Base-by-base conservation (phyloP, 1,140 invertebrate genomes). In the Drosophila nigromelanica region DNA sequence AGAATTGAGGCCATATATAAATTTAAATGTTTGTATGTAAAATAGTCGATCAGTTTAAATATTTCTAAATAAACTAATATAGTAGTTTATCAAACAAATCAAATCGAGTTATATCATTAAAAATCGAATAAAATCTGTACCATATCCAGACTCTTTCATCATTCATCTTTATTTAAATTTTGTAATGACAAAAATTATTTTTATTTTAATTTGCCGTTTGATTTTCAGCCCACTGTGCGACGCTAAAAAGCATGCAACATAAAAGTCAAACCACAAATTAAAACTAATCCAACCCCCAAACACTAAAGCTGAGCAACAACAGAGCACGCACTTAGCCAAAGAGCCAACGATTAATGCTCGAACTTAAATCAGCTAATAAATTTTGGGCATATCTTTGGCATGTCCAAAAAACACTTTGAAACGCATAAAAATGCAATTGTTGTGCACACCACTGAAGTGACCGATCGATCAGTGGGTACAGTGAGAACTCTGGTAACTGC, bases 341-440 rank as follows among this genome's bases (percentile, higher is more conserved):
- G 45, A 40, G 54, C 55, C 47, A 7, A 48, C 58, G 43, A 47
- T 51, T 30, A 64, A 64, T 45, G 66, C 35, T 35, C 21, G 47
- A 35, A 60, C 39, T 24, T 40, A 45, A 74, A 74, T 74, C 71
- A 69, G 40, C 43, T 47, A 82, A 86, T 87, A 86, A 76, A 86
- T 87, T 78, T 68, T 69, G 8, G 7, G 47, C 47, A 62, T 71
- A 64, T 72, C 42, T 69, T 47, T 10, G 11, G 89, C 82, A 85
- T 78, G 80, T 80, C 80, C 62, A 59, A 62, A 18, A 79, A 89
- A 89, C 82, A 89, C 82, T 87, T 87, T 71, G 78, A 70, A 82
- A 76, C 74, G 64, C 78, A 78, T 89, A 78, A 87, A 87, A 89
- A 76, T 82, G 82, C 82, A 89, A 89, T 89, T 86, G 75, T 52